Base-by-base conservation (phyloP, 2,888 invertebrate species). In the Stenchaetothrips biformis region DNA sequence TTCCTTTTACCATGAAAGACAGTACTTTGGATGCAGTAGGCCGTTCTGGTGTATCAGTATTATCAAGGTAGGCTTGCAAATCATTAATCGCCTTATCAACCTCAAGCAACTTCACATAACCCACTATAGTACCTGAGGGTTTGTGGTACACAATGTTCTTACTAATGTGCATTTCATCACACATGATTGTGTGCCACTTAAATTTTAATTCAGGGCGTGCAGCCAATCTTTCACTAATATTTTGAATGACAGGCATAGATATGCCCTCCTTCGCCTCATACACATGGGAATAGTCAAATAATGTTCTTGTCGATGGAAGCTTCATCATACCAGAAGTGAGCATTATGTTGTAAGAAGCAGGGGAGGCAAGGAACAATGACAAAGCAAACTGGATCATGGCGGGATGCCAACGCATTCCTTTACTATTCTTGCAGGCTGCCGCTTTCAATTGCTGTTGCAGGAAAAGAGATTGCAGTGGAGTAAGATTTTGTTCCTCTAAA, bases 91-190 rank as follows among this genome's bases (percentile, higher is more conserved):
- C 62, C 62, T 18, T 62, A 9, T 62, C 62, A 9, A 62, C 62
- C 6, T 9, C 11, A 8, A 9, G 6, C 6, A 62, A 18, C 6
- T 62, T 8, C 8, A 18, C 62, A 62, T 62, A 62, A 6, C 62
- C 62, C 62, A 62, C 18, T 6, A 62, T 6, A 16, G 8, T 18
- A 6, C 62, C 62, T 62, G 62, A 16, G 6, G 13, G 8, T 18
- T 62, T 8, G 18, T 62, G 62, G 18, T 62, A 62, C 6, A 62
- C 62, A 62, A 62, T 62, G 18, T 62, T 62, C 18, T 62, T 62
- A 18, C 62, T 16, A 18, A 62, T 62, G 18, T 62, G 62, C 62
- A 62, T 62, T 62, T 62, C 62, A 62, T 62, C 62, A 62, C 62
- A 62, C 18, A 62, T 16, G 6, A 62, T 9, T 8, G 18, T 18